Percentiles rank a stretch among this genome's conserved stretches.
These are phyloP conservation scores for Chlorodrepanis virens DNA, from an alignment of 2,113 vertebrate genomes.

Conservation along the genomic window DNA sequence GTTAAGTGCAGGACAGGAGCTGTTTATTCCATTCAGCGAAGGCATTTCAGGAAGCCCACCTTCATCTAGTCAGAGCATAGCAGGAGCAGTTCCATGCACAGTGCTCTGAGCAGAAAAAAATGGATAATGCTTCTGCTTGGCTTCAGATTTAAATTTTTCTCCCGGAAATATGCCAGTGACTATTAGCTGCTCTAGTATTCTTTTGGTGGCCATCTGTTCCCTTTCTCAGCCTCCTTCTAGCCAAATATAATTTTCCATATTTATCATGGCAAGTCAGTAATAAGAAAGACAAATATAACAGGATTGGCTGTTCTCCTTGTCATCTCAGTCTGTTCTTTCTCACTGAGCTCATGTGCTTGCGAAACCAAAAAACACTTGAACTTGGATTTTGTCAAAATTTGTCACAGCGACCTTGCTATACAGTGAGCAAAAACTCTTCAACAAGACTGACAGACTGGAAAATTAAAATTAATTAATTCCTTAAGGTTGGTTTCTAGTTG, in stretches of 20 bases:
- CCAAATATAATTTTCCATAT: conserved; percentile 68
- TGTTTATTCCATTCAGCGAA: conserved; percentile 1
- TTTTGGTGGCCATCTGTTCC: conserved; percentile 64
- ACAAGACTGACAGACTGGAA: neutral
- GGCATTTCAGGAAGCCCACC: conserved; percentile 51
- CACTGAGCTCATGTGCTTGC: conserved; percentile 44
- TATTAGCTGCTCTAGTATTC: conserved; percentile 61
- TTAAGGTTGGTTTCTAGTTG: neutral
- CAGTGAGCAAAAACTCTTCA: conserved; percentile 2
- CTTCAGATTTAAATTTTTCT: conserved; percentile 47
- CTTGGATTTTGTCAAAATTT: conserved; percentile 16
- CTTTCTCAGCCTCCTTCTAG: conserved; percentile 61
- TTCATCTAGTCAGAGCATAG: conserved; percentile 54
- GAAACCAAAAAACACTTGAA: conserved; percentile 32
- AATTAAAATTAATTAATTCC: neutral
- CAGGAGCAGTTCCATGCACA: conserved; percentile 22
- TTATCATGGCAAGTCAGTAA: conserved; percentile 58
- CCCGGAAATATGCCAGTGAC: conserved; percentile 45
- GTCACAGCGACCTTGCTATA: neutral
- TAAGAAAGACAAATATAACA: conserved; percentile 63
- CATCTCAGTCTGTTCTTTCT: conserved; percentile 52
- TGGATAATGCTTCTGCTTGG: conserved; percentile 27
- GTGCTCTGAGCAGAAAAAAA: conserved; percentile 28
- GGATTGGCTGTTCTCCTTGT: conserved; percentile 57
- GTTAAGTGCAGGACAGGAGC: neutral